Percentiles rank a stretch among this genome's conserved stretches.
Evolutionary conservation across 2,888 invertebrate species (phyloP).

Genomic region (Macrophya alboannulata): DNA sequence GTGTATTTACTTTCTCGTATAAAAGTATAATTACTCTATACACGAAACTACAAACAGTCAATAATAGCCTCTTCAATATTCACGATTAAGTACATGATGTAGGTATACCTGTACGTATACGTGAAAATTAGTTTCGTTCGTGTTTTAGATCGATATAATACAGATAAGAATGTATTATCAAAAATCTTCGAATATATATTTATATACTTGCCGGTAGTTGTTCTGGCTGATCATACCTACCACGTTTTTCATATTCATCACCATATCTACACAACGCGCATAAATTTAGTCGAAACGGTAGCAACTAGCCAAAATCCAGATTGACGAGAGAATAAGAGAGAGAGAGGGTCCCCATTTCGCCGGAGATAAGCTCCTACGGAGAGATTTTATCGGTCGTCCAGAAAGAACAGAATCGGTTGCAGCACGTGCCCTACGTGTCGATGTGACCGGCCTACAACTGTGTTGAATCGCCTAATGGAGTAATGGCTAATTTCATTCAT

Average conservation of each 20-base stretch:
- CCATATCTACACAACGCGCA: constrained; percentile 7
- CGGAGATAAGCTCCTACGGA: not conserved
- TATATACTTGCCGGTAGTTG: not conserved
- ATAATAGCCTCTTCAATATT: constrained; percentile 10
- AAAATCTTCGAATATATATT: not conserved
- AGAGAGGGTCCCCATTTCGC: not conserved
- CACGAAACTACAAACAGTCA: not conserved
- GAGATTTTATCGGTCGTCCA: constrained; percentile 13
- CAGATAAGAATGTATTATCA: constrained; percentile 8
- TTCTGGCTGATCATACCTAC: not conserved
- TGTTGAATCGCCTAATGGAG: constrained; percentile 43
- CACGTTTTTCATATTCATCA: not conserved
- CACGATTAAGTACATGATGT: constrained; percentile 21
- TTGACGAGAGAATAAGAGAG: not conserved
- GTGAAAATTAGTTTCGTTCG: constrained; percentile 3
- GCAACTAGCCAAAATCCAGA: not conserved
- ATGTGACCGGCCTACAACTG: constrained; percentile 27
- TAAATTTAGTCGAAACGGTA: constrained; percentile 5
- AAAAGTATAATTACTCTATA: constrained; percentile 15
- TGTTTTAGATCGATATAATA: constrained; percentile 22
- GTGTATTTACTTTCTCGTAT: constrained; percentile 1
- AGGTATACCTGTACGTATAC: not conserved
- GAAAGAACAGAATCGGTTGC: constrained; percentile 32
- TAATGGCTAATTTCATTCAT: constrained; percentile 54
- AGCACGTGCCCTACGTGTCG: constrained; percentile 28